Evolutionary conservation across 1,140 invertebrate species (phyloP).

Genomic region (Laupala kohalensis): DNA sequence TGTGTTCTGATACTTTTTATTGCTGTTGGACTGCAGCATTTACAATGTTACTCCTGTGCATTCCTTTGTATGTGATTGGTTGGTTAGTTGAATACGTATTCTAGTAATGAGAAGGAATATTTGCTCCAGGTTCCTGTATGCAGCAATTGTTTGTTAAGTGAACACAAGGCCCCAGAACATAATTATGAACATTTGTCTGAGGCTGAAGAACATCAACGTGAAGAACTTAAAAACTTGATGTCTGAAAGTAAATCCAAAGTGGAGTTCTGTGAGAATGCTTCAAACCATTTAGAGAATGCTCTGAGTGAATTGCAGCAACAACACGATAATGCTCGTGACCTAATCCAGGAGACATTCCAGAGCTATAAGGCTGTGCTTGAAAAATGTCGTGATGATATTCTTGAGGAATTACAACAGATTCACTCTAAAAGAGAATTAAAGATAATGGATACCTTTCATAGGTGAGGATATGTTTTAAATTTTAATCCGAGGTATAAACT

Average conservation of each 20-base stretch:
- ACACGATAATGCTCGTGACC: constrained; percentile 68
- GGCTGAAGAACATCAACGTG: constrained; percentile 57
- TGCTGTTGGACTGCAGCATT: too few relatives aligned
- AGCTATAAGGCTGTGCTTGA: constrained; percentile 72
- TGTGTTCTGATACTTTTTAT: too few relatives aligned
- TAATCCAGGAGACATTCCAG: constrained; percentile 74
- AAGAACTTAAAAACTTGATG: constrained; percentile 58
- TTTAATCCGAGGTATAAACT: too few relatives aligned
- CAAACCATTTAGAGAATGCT: constrained; percentile 54
- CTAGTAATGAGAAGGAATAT: too few relatives aligned
- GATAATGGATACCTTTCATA: constrained; percentile 75
- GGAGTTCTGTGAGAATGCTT: constrained; percentile 57
- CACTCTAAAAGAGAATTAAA: constrained; percentile 74
- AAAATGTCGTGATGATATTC: constrained; percentile 54
- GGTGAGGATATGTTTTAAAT: constrained; percentile 22
- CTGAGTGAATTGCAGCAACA: constrained; percentile 75
- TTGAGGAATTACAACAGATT: constrained; percentile 62
- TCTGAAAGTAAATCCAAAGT: constrained; percentile 58
- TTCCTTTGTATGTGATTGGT: too few relatives aligned
- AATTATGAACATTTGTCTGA: constrained; percentile 61
- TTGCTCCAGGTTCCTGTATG: constrained; percentile 52
- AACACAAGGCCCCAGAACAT: constrained; percentile 67
- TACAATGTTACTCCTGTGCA: too few relatives aligned
- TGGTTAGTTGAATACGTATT: too few relatives aligned
- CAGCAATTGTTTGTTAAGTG: constrained; percentile 62